Evolutionary conservation across 1,140 invertebrate genomes (phyloP).

Genomic region (Homarus americanus): DNA sequence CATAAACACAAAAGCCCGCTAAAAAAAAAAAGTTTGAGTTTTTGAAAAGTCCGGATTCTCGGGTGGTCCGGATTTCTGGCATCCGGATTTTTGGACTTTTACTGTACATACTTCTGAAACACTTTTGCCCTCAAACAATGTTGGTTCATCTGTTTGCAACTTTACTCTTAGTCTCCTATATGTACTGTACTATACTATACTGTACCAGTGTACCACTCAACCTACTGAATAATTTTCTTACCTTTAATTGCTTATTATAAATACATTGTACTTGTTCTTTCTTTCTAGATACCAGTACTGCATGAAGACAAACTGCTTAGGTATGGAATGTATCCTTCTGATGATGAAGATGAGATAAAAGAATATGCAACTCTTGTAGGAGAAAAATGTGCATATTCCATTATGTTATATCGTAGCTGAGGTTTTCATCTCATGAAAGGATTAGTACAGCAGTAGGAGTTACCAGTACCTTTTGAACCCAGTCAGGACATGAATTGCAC

Average conservation of each 20-base stretch:
- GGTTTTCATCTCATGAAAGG: background rate
- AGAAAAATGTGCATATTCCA: conserved; percentile 43
- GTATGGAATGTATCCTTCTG: conserved; percentile 31
- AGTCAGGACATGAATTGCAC: background rate
- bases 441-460: background rate
- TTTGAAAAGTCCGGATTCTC: too few relatives aligned
- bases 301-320: conserved; percentile 18
- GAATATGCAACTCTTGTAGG: conserved; percentile 52
- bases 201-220: too few relatives aligned
- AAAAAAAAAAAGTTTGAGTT: too few relatives aligned
- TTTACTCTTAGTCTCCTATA: too few relatives aligned
- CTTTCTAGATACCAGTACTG: conserved; percentile 30
- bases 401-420: conserved; percentile 38
- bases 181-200: too few relatives aligned
- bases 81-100: too few relatives aligned
- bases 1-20: background rate
- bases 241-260: too few relatives aligned
- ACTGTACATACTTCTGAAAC: too few relatives aligned
- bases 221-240: too few relatives aligned
- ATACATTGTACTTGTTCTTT: background rate
- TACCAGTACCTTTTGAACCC: background rate
- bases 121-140: too few relatives aligned
- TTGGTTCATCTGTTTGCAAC: too few relatives aligned
- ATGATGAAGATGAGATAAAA: conserved; percentile 48
- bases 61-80: too few relatives aligned